A percentile compares a stretch with the other conserved stretches of the same genome.
phyloP scores from a whole-genome alignment of 2,113 vertebrate genomes.

The Neodontobutis hainanensis region DNA sequence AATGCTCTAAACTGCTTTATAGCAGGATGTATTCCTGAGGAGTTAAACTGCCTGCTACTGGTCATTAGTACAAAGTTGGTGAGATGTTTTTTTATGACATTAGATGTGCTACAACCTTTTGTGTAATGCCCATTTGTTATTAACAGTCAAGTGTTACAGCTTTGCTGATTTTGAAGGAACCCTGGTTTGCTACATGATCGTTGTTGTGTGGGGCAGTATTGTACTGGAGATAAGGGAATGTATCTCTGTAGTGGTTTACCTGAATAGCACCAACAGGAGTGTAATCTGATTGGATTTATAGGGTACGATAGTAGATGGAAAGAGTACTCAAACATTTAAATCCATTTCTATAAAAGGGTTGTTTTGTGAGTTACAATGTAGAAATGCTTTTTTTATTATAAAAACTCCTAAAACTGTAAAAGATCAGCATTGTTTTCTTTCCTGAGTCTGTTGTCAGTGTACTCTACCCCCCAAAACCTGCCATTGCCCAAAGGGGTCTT shows the following conservation, averaged over 20 bases:
- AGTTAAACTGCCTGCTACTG: slow-evolving; percentile 49
- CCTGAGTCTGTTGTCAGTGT: slow-evolving; percentile 61
- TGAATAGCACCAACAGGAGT: slow-evolving; percentile 51
- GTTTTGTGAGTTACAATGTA: slow-evolving; percentile 13
- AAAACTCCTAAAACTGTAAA: slow-evolving; percentile 44
- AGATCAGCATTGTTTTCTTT: slow-evolving; percentile 57
- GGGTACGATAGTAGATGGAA: slow-evolving; percentile 36
- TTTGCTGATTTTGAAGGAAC: slow-evolving; percentile 25
- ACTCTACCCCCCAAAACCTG: slow-evolving; percentile 7
- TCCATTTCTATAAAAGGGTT: slow-evolving; percentile 50
- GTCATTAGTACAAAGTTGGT: slow-evolving; percentile 26
- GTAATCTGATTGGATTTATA: slow-evolving; percentile 33
- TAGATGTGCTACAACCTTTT: slow-evolving; percentile 13
- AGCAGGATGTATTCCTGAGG: slow-evolving; percentile 60
- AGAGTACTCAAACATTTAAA: slow-evolving; percentile 18
- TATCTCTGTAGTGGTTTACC: slow-evolving; percentile 27
- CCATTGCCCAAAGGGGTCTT: slow-evolving; percentile 8
- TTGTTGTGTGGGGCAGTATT: slow-evolving; percentile 29
- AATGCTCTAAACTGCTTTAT: slow-evolving; percentile 43
- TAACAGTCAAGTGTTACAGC: slow-evolving; percentile 60
- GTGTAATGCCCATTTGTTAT: slow-evolving; percentile 12
- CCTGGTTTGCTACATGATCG: slow-evolving; percentile 48
- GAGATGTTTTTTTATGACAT: slow-evolving; percentile 6
- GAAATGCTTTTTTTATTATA: slow-evolving; percentile 38
- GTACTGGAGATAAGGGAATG: slow-evolving; percentile 45